These are phyloP conservation scores for Papilio helenus DNA, from an alignment of 1,140 invertebrate species.

Conservation along the genomic window DNA sequence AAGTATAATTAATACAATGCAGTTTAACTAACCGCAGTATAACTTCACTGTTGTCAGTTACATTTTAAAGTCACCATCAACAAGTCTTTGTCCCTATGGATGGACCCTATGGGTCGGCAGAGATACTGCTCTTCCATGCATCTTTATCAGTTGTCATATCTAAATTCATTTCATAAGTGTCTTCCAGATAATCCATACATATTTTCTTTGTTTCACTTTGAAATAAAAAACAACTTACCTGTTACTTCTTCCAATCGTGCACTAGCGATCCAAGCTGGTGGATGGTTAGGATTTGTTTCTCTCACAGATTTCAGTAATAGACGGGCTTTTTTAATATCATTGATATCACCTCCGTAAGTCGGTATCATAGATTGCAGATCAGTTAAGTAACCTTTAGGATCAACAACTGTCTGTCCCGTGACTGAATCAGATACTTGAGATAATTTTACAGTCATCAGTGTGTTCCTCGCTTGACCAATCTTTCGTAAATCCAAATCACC, in stretches of 20 bases:
- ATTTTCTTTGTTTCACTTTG: too few species aligned
- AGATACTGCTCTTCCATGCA: too few species aligned
- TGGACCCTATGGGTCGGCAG: too few species aligned
- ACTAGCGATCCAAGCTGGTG: slow-evolving; percentile 99
- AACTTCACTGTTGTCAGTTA: too few species aligned
- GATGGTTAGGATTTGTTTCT: slow-evolving; percentile 99
- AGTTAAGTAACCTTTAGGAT: slow-evolving; percentile 99
- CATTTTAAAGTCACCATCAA: neutral
- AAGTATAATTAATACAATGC: too few species aligned
- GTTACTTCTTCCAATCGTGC: slow-evolving; percentile 99
- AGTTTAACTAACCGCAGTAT: too few species aligned
- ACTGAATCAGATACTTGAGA: slow-evolving; percentile 99
- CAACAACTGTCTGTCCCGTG: slow-evolving; percentile 99
- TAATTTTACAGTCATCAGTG: slow-evolving; percentile 99
- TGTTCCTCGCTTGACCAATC: slow-evolving; percentile 99
- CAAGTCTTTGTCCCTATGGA: too few species aligned
- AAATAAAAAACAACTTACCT: slow-evolving; percentile 84
- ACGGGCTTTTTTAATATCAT: slow-evolving; percentile 99
- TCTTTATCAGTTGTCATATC: too few species aligned
- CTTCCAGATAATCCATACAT: too few species aligned
- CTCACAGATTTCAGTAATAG: slow-evolving; percentile 98
- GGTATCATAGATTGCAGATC: slow-evolving; percentile 99
- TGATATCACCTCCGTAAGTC: slow-evolving; percentile 98
- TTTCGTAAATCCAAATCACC: slow-evolving; percentile 98
- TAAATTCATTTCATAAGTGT: too few species aligned